phyloP scores from a whole-genome alignment of 2,797 vertebrate species.

The Schizothorax lantsangensis region DNA sequence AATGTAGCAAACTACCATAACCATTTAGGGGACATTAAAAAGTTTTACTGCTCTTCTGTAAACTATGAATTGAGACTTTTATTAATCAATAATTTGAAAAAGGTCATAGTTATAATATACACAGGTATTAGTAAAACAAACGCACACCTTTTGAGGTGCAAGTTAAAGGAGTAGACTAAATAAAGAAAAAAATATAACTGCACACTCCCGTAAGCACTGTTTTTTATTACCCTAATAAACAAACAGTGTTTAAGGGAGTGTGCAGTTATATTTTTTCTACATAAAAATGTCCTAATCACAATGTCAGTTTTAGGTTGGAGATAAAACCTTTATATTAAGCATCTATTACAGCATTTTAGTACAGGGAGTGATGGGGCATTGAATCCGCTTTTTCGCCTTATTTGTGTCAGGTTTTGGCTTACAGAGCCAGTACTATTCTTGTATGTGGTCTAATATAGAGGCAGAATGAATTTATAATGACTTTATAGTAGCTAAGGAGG shows the following conservation, averaged over 20 bases:
- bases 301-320: not conserved
- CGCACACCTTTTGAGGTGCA: not conserved
- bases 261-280: not conserved
- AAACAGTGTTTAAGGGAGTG: not conserved
- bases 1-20: not conserved
- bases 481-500: not conserved
- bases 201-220: not conserved
- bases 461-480: conserved; percentile 1
- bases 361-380: not conserved
- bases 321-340: not conserved
- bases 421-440: not conserved
- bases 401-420: conserved; percentile 15
- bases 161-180: not conserved
- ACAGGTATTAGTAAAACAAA: not conserved
- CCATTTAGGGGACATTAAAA: too few relatives aligned
- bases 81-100: not conserved
- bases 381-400: not conserved
- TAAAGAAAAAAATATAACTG: not conserved
- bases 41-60: not conserved
- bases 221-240: not conserved
- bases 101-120: not conserved
- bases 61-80: not conserved
- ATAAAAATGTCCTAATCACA: not conserved
- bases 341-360: not conserved
- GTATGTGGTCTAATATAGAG: not conserved